Evolutionary conservation across 64 coral and sea anemone genomes (phyloP).

Genomic region (Dendrophyllia cribrosa): DNA sequence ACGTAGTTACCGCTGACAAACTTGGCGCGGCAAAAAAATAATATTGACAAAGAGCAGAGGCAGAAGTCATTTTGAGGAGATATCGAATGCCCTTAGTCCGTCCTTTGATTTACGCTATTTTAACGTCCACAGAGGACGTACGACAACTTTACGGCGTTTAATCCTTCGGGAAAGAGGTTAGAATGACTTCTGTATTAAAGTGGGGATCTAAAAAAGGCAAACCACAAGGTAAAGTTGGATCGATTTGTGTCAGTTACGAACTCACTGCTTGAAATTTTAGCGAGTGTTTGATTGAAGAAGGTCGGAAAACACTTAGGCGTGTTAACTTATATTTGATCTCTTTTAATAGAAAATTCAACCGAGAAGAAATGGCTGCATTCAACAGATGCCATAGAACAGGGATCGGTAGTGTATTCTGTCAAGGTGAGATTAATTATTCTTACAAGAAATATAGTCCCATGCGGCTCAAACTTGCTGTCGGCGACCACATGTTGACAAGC

Average conservation of each 20-base stretch:
- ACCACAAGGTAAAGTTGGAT: constrained; percentile 34
- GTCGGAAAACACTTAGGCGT: not conserved
- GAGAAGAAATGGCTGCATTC: constrained; percentile 68
- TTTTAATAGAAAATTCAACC: constrained; percentile 32
- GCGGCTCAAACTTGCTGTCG: not conserved
- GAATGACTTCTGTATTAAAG: constrained; percentile 63
- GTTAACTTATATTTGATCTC: not conserved
- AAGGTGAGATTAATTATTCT: constrained; percentile 44
- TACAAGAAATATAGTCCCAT: too few species aligned
- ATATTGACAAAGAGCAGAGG: not conserved
- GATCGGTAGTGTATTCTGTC: constrained; percentile 61
- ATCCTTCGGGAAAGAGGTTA: not conserved
- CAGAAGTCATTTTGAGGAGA: not conserved
- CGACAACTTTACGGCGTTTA: not conserved
- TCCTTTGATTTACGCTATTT: not conserved
- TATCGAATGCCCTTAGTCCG: not conserved
- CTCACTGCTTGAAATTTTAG: not conserved
- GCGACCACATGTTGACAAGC: not conserved
- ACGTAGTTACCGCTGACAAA: not conserved
- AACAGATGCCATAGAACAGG: constrained; percentile 42
- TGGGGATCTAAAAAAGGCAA: constrained; percentile 61
- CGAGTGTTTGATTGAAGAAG: constrained; percentile 1
- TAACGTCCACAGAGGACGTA: not conserved
- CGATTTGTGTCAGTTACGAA: not conserved
- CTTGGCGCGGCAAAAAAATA: not conserved